Evolutionary conservation across 2,113 vertebrate species (phyloP).

Genomic region (Gymnobelideus leadbeateri): DNA sequence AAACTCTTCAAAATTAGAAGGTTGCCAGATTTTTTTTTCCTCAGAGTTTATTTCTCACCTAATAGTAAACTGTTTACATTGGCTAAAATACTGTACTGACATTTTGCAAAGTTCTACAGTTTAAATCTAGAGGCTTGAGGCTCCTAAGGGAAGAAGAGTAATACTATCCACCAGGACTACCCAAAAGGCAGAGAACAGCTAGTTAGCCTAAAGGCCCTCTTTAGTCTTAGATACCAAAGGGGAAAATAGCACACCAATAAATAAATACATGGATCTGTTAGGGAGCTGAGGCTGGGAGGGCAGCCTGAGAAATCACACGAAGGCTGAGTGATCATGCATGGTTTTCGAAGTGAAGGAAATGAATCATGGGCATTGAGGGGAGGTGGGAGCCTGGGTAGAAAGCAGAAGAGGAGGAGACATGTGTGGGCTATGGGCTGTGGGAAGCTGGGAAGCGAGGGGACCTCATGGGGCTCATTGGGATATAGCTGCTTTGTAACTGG

Average conservation of each 20-base stretch:
- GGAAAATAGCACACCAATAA: slow-evolving; percentile 83
- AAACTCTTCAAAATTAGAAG: not conserved
- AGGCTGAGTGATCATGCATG: slow-evolving; percentile 87
- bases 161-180: slow-evolving; percentile 84
- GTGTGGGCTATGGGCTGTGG: not conserved
- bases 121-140: slow-evolving; percentile 83
- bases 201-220: slow-evolving; percentile 22
- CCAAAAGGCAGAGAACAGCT: slow-evolving; percentile 78
- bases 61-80: slow-evolving; percentile 55
- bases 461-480: rapidly evolving
- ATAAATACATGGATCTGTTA: slow-evolving; percentile 80
- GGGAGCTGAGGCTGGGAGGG: slow-evolving; percentile 86
- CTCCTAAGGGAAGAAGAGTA: slow-evolving; percentile 87
- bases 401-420: not conserved
- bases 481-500: not conserved
- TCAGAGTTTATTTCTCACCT: slow-evolving; percentile 71
- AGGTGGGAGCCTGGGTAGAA: not conserved
- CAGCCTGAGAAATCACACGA: slow-evolving; percentile 86
- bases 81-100: slow-evolving; percentile 80
- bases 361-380: not conserved
- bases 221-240: slow-evolving; percentile 83
- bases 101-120: slow-evolving; percentile 82
- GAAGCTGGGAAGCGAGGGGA: rapidly evolving
- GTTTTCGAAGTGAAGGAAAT: slow-evolving; percentile 81
- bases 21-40: no score